Percentiles rank a stretch among this genome's conserved stretches.
phyloP scores from a whole-genome alignment of 2,113 vertebrate genomes.

The Cairina moschata region DNA sequence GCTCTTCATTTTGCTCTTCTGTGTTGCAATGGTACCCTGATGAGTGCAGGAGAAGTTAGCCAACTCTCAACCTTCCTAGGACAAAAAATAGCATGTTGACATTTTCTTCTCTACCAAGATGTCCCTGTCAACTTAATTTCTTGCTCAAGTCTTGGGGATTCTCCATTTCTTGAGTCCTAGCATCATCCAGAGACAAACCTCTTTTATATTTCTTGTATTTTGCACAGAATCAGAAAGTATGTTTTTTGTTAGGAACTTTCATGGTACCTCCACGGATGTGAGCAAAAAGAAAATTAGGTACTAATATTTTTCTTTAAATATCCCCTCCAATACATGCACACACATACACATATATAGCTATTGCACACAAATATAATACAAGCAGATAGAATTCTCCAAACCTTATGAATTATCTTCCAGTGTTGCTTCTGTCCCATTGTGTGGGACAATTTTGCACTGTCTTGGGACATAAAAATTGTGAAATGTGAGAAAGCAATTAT shows the following conservation, averaged over 20 bases:
- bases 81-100: slow-evolving; percentile 34
- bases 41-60: not conserved
- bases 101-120: not conserved
- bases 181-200: not conserved
- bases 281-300: not conserved
- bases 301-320: not conserved
- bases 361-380: not conserved
- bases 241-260: not conserved
- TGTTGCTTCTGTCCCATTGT: not conserved
- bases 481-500: not conserved
- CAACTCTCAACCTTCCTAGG: not conserved
- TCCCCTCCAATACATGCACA: not conserved
- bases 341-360: not conserved
- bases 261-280: not conserved
- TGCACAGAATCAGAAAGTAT: not conserved
- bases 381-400: not conserved
- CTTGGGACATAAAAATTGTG: not conserved
- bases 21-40: not conserved
- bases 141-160: not conserved
- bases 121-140: not conserved
- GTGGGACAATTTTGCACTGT: not conserved
- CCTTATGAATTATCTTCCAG: not conserved
- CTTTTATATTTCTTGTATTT: not conserved
- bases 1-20: slow-evolving; percentile 8
- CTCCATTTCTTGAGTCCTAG: not conserved